A percentile compares a stretch with the other conserved stretches of the same genome.
These are phyloP conservation scores for Tragelaphus eurycerus DNA, from an alignment of 2,797 vertebrate species.

Conservation along the genomic window DNA sequence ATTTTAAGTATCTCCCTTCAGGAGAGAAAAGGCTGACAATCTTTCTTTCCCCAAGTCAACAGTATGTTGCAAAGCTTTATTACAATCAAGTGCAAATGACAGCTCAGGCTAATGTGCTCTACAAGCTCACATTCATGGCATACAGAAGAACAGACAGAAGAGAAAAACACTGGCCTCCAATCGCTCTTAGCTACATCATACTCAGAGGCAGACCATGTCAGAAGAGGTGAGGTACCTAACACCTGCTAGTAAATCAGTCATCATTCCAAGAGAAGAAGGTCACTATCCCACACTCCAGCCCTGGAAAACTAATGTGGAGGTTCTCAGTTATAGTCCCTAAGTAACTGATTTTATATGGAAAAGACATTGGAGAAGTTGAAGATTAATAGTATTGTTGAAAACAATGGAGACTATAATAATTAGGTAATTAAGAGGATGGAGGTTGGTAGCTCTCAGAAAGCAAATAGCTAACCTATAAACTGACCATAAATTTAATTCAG, in stretches of 20 bases:
- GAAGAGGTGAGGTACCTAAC: not conserved
- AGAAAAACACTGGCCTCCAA: not conserved
- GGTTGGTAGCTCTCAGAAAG: not conserved
- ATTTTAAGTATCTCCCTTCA: not conserved
- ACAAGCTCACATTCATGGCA: not conserved
- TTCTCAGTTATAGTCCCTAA: not conserved
- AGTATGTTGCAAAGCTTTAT: not conserved
- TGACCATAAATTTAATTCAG: not conserved
- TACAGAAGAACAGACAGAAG: not conserved
- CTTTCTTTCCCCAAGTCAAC: not conserved
- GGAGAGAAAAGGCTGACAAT: not conserved
- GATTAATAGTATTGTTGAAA: not conserved
- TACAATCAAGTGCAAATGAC: not conserved
- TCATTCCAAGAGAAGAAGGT: not conserved
- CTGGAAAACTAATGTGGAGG: not conserved
- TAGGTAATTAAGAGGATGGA: not conserved
- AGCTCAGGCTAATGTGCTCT: not conserved
- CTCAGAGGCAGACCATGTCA: not conserved
- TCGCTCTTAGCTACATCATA: not conserved
- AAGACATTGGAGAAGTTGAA: not conserved
- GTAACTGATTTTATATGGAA: not conserved
- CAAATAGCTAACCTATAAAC: not conserved
- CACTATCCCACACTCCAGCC: not conserved
- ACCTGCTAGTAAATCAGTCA: not conserved
- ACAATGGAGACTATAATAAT: not conserved